Evolutionary conservation across 2,888 invertebrate genomes (phyloP).

Genomic region (Ferdinandea cuprea): DNA sequence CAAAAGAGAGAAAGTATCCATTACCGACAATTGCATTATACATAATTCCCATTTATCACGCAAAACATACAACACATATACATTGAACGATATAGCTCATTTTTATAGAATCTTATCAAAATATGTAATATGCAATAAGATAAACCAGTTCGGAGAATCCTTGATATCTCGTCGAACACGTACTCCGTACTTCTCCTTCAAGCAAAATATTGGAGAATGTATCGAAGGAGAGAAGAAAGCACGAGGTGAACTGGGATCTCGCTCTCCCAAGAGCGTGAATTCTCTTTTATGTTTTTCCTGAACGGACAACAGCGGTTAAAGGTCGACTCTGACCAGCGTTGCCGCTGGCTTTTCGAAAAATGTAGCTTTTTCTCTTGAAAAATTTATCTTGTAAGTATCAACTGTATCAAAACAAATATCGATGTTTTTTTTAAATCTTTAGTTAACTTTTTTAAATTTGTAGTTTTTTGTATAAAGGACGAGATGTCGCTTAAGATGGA

Average conservation of each 20-base stretch:
- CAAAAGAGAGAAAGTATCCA: constrained; percentile 55
- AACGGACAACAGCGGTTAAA: constrained; percentile 46
- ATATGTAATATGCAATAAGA: constrained; percentile 59
- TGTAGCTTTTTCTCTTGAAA: too few species aligned
- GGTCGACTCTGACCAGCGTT: too few species aligned
- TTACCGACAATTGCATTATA: constrained; percentile 67
- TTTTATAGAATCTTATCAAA: constrained; percentile 43
- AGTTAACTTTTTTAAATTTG: too few species aligned
- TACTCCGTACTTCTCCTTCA: background rate
- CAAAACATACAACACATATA: constrained; percentile 25
- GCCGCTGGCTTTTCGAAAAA: too few species aligned
- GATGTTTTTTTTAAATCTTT: too few species aligned
- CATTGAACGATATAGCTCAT: constrained; percentile 34
- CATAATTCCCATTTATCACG: constrained; percentile 55
- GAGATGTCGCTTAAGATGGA: too few species aligned
- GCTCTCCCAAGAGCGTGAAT: constrained; percentile 11
- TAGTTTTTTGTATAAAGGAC: too few species aligned
- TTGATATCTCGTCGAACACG: constrained; percentile 34
- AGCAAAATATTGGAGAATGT: constrained; percentile 14
- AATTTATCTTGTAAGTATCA: too few species aligned
- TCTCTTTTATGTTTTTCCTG: constrained; percentile 9
- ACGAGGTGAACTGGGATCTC: constrained; percentile 31
- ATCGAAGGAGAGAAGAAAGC: constrained; percentile 30
- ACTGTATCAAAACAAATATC: too few species aligned
- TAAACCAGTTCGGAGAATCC: constrained; percentile 42